Evolutionary conservation across 2,113 vertebrate species (phyloP).

Genomic region (Sorex araneus): DNA sequence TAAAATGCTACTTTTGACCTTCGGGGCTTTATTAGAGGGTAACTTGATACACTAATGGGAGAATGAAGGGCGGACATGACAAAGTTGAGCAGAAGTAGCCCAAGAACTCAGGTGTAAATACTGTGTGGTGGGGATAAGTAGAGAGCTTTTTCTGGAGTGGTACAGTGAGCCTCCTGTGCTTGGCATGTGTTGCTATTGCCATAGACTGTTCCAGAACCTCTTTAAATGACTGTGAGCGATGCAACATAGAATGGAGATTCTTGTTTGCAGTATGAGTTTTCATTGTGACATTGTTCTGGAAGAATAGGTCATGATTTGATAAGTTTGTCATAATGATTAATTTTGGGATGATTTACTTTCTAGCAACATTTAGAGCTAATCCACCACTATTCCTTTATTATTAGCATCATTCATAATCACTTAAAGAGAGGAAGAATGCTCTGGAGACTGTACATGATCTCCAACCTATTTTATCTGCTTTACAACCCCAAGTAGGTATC

Average conservation of each 20-base stretch:
- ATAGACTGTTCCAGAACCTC: neutral
- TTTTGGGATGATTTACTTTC: constrained; percentile 56
- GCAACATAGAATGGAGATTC: constrained; percentile 15
- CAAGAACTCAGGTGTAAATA: neutral
- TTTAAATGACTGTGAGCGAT: neutral
- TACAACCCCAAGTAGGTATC: constrained; percentile 26
- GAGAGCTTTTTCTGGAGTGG: neutral
- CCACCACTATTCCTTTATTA: constrained; percentile 23
- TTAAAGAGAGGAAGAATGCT: constrained; percentile 47
- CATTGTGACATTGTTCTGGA: neutral
- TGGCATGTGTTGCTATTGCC: neutral
- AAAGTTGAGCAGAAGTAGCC: neutral
- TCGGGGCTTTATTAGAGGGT: neutral
- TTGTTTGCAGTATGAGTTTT: neutral
- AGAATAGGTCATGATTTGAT: neutral
- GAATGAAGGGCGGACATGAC: neutral
- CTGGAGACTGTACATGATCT: neutral
- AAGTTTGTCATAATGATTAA: constrained; percentile 33
- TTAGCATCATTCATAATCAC: constrained; percentile 41
- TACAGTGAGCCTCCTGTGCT: neutral
- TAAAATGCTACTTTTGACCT: neutral
- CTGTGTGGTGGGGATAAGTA: neutral
- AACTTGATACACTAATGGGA: neutral
- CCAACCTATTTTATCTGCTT: neutral
- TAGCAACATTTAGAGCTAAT: constrained; percentile 48